phyloP scores from a whole-genome alignment of 2,797 vertebrate genomes.

The Nyctalus aviator region DNA sequence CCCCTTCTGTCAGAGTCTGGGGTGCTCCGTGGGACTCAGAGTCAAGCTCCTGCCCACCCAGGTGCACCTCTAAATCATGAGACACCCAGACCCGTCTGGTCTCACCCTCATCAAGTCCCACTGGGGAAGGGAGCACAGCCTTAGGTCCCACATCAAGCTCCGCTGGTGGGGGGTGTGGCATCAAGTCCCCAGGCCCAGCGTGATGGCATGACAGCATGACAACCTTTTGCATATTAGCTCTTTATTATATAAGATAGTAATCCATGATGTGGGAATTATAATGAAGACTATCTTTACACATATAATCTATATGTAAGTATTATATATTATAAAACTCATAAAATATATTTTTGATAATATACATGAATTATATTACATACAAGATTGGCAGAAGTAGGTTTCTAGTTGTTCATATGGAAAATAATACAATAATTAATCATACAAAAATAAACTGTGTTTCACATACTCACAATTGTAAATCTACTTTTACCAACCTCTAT shows the following conservation, averaged over 20 bases:
- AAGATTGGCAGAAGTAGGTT: neutral
- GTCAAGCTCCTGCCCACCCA: too few species aligned
- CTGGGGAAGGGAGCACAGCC: too few species aligned
- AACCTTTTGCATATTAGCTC: too few species aligned
- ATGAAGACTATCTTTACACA: neutral
- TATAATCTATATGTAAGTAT: neutral
- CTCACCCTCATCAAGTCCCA: too few species aligned
- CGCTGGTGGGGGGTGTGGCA: too few species aligned
- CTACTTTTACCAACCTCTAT: neutral
- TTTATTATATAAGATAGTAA: neutral
- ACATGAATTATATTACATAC: neutral
- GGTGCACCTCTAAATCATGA: too few species aligned
- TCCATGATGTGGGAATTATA: neutral
- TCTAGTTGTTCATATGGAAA: neutral
- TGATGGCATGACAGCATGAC: too few species aligned
- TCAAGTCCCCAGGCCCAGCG: too few species aligned
- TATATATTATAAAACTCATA: neutral
- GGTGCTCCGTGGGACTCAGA: rapidly evolving
- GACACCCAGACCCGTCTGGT: too few species aligned
- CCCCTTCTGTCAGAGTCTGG: too few species aligned
- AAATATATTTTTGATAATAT: neutral
- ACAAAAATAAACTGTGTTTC: neutral
- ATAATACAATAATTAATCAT: neutral
- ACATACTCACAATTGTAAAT: neutral
- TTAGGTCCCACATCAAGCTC: too few species aligned